Base-by-base conservation (phyloP, 2,113 vertebrate genomes). In the Hipposideros armiger region DNA sequence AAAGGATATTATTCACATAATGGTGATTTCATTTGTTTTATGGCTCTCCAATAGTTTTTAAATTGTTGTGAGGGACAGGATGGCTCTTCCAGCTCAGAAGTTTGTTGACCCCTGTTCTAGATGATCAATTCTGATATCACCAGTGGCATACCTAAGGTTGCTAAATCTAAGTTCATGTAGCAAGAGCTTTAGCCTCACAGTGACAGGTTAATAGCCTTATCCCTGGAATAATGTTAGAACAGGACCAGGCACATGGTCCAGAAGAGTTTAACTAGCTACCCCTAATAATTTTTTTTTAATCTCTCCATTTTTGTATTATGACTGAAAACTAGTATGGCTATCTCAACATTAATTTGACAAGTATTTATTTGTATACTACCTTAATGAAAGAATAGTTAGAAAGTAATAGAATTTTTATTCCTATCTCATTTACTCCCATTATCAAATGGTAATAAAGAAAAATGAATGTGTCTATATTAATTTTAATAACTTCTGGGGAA, bases 371-470 rank as follows among this genome's bases (percentile, higher is more conserved):
- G 74, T 40, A 83, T 64, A 69, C 52, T 70, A 36, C 26, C 28
- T 90, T 83, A 30, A 84, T 9, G 45, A 26, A 78, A 92, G 9
- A 90, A 67, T 26, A 82, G 16, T 45, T 85, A 74, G 40, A 58
- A 89, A 87, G 22, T 22, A 85, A 83, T 30, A 66, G 30, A 95
- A 91, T 77, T 89, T 87, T 73, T 54, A 78, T 83, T 90, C 47
- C 77, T 64, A 66, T 14, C 60, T 80, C 24, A 54, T 78, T 58
- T 10, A 80, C 36, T 88, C 60, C 20, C 32, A 30, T 95, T 72
- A 91, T 24, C 42, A 78, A 83, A 81, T 81, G 20, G 70, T 72
- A 72, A 60, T 69, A 76, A 83, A 66, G 22, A 83, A 95, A 87
- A 94, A 95, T 58, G 26, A 94, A 45, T 81, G 66, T 64, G 13